phyloP scores from a whole-genome alignment of 1,140 invertebrate species.

The Aphelenchoides besseyi region DNA sequence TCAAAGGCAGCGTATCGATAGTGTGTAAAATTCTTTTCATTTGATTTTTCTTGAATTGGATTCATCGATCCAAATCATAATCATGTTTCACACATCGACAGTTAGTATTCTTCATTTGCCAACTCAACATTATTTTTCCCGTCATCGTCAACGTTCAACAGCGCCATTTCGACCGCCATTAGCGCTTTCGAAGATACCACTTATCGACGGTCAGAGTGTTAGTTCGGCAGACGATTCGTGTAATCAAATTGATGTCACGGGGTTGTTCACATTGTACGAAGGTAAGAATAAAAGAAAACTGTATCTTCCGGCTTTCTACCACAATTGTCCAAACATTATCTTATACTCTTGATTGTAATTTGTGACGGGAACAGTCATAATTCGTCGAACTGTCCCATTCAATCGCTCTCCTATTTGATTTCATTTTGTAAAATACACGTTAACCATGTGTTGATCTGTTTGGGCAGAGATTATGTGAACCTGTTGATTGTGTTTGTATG shows the following conservation, averaged over 20 bases:
- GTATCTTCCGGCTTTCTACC: too few relatives aligned
- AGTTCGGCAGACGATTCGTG: conserved; percentile 8
- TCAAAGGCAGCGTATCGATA: too few relatives aligned
- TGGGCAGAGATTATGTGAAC: too few relatives aligned
- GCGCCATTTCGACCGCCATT: conserved; percentile 12
- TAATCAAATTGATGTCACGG: conserved; percentile 27
- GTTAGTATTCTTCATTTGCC: neutral
- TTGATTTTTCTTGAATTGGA: neutral
- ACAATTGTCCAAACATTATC: too few relatives aligned
- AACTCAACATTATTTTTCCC: neutral
- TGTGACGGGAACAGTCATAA: too few relatives aligned
- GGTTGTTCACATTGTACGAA: conserved; percentile 28
- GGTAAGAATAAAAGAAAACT: conserved; percentile 10
- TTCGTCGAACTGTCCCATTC: too few relatives aligned
- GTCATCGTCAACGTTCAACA: neutral
- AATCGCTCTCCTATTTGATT: too few relatives aligned
- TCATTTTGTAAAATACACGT: too few relatives aligned
- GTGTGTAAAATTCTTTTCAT: neutral
- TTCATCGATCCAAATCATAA: neutral
- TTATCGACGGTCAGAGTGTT: conserved; percentile 16
- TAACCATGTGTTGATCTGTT: too few relatives aligned
- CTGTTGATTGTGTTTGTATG: too few relatives aligned
- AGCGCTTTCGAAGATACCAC: conserved; percentile 12
- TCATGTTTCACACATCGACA: neutral
- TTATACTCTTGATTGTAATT: too few relatives aligned